Percentiles rank a stretch among this genome's conserved stretches.
Conservation (phyloP, 2,797 vertebrate species). For the Coregonus ussuriensis region DNA sequence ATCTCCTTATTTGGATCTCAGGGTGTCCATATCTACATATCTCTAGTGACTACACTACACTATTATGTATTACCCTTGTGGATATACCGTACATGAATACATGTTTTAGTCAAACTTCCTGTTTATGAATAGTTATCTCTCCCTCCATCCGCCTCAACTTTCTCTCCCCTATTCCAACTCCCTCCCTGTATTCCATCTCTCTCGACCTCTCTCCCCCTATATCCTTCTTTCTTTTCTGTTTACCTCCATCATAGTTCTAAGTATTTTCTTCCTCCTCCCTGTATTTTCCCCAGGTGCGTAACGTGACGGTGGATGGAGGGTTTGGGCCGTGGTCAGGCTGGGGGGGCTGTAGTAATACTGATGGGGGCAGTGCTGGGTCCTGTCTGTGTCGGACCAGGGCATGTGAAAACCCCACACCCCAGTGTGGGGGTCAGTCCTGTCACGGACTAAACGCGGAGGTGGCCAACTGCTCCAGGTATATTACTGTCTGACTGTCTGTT, state of each 20-base stretch:
- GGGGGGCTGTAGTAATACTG: constrained; percentile 85
- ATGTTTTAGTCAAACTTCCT: no score
- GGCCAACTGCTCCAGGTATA: constrained; percentile 93
- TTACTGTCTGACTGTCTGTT: background rate
- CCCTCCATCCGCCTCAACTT: background rate
- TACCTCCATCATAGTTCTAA: constrained; percentile 34
- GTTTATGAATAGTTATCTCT: no score
- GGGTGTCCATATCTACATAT: background rate
- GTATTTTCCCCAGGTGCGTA: constrained; percentile 78
- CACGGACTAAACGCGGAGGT: constrained; percentile 89
- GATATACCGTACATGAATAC: no score
- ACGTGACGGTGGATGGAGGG: constrained; percentile 90
- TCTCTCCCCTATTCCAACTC: background rate
- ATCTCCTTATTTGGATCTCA: background rate
- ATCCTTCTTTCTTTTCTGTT: background rate
- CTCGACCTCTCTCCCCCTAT: background rate
- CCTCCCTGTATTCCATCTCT: background rate
- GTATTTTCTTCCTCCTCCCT: constrained; percentile 33
- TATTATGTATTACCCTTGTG: no score
- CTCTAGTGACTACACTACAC: no score
- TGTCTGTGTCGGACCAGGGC: constrained; percentile 89
- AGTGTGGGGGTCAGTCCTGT: constrained; percentile 89
- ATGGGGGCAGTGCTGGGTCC: constrained; percentile 79
- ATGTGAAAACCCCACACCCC: constrained; percentile 88
- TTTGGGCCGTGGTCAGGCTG: constrained; percentile 89